A percentile compares a stretch with the other conserved stretches of the same genome.
These are phyloP conservation scores for Thecocarcelia acutangulata DNA, from an alignment of 2,888 invertebrate genomes.

Conservation along the genomic window DNA sequence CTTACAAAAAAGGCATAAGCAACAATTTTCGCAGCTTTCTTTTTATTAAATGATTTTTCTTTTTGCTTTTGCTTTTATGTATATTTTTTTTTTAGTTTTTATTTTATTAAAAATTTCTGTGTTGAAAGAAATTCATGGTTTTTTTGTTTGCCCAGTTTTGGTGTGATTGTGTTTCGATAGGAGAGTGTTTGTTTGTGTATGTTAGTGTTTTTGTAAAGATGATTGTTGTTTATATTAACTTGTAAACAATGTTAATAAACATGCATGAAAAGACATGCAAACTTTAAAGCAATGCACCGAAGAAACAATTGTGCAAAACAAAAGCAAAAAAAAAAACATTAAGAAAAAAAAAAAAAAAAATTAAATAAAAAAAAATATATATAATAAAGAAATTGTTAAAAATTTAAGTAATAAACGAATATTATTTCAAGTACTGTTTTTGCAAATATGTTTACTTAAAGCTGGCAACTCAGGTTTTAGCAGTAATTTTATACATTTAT, in stretches of 20 bases:
- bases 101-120: conserved; percentile 25
- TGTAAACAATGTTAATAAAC: conserved; percentile 70
- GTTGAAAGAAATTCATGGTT: conserved; percentile 31
- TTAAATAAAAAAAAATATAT: neutral
- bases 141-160: conserved; percentile 13
- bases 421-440: neutral
- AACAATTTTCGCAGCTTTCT: conserved; percentile 68
- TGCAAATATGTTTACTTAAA: too few species aligned
- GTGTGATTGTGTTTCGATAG: neutral
- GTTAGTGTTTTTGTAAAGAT: conserved; percentile 38
- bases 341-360: neutral
- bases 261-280: conserved; percentile 69
- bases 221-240: conserved; percentile 69
- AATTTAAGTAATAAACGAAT: neutral
- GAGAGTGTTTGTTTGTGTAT: neutral
- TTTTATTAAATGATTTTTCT: neutral
- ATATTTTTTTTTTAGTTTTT: conserved; percentile 8
- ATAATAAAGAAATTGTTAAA: neutral
- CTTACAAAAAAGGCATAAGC: conserved; percentile 51
- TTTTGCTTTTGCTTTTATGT: neutral
- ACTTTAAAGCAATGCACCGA: conserved; percentile 42
- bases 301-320: conserved; percentile 26
- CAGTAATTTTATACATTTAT: too few species aligned
- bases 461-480: too few species aligned
- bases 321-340: conserved; percentile 25